Evolutionary conservation across 2,113 vertebrate species (phyloP), one percentile per base, ranked within the genome.

Genomic region (Archocentrus centrarchus): DNA sequence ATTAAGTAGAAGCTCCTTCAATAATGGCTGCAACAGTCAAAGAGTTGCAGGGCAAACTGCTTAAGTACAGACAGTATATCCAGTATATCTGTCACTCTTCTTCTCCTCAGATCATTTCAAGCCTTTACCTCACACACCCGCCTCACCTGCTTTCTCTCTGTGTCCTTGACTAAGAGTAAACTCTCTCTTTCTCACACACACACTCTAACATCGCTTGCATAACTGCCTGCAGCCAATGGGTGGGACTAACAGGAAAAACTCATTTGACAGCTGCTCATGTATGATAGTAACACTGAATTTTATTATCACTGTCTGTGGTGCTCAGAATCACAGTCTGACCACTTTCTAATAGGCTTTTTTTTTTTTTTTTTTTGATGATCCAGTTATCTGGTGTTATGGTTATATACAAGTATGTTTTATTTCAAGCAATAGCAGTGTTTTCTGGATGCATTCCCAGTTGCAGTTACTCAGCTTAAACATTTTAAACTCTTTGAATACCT

Each of bases 231-330:
- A 59, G 91, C 73, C 18, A 50, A 50, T 59, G 75, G 90, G 91
- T 61, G 90, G 64, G 53, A 75, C 88, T 70, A 77, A 41, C 73
- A 20, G 63, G 87, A 84, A 91, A 91, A 94, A 94, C 93, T 15
- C 68, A 91, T 93, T 82, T 77, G 61, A 60, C 86, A 35, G 75
- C 44, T 53, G 27, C 0, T 66, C 17, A 11, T 30, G 5, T 81
- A 24, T 73, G 60, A 87, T 50, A 83, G 35, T 27, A 24, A 41
- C 17, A 27, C 15, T 27, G 11, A 64, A 83, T 73, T 8, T 35
- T 47, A 18, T 35, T 20, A 60, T 44, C 44, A 10, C 9, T 64
- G 17, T 75, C 57, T 32, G 17, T 47, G 8, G 59, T 73, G 30
- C 22, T 53, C 8, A 13, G 50, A 73, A 50, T 30, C 75, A 55